Percentiles rank a stretch among this genome's conserved stretches.
Evolutionary conservation across 1,140 invertebrate species (phyloP).

Genomic region (Coelopa frigida): DNA sequence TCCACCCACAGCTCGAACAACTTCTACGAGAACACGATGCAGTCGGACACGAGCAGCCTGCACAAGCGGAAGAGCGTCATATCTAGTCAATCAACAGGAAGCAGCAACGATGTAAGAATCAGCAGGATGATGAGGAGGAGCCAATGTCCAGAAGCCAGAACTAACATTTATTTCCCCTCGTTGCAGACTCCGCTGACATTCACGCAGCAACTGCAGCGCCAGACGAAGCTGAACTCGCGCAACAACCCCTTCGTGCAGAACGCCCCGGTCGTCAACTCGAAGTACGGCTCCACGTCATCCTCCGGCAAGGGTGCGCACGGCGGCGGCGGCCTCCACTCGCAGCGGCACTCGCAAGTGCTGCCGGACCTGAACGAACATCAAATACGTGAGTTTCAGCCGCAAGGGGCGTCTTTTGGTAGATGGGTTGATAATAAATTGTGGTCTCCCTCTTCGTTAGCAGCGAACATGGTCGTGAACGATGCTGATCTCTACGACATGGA

Average conservation of each 20-base stretch:
- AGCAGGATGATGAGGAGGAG: no score
- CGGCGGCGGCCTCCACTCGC: conserved; percentile 41
- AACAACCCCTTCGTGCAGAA: conserved; percentile 32
- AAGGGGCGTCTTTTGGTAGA: neutral
- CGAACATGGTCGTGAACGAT: conserved; percentile 35
- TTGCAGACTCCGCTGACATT: conserved; percentile 55
- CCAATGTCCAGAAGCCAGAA: no score
- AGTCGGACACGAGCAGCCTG: conserved; percentile 42
- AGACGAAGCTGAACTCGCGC: conserved; percentile 39
- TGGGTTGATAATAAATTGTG: neutral
- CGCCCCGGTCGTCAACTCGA: conserved; percentile 34
- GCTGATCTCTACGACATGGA: conserved; percentile 44
- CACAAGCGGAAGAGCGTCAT: conserved; percentile 45
- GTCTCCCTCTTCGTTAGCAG: conserved; percentile 18
- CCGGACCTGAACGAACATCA: conserved; percentile 44
- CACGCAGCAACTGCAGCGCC: conserved; percentile 66
- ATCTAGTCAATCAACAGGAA: conserved; percentile 45
- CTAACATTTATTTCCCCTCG: neutral
- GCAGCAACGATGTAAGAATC: conserved; percentile 42
- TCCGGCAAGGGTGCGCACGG: conserved; percentile 3
- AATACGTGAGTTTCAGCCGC: conserved; percentile 23
- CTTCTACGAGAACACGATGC: conserved; percentile 46
- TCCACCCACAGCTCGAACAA: conserved; percentile 45
- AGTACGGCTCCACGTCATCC: conserved; percentile 43
- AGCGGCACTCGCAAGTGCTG: conserved; percentile 46